A percentile compares a stretch with the other conserved stretches of the same genome.
Conservation (phyloP, 2,797 vertebrate species). For the Avahi laniger region DNA sequence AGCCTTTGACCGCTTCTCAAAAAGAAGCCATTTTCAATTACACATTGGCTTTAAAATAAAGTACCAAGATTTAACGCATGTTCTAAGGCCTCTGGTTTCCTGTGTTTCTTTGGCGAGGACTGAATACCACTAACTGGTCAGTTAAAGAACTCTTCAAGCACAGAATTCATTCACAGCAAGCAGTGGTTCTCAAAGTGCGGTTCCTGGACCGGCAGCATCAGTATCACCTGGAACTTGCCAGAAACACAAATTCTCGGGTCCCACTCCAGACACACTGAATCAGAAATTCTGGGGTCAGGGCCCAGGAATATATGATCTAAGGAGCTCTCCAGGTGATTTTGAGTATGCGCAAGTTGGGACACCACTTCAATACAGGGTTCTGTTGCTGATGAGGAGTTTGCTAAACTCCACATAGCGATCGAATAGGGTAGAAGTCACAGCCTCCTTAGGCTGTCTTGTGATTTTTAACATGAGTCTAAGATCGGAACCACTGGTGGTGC, state of each 20-base stretch:
- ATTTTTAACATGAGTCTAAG: neutral
- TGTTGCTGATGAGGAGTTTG: neutral
- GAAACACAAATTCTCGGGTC: neutral
- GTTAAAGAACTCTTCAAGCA: no score
- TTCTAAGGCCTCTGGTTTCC: neutral
- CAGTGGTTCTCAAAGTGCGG: neutral
- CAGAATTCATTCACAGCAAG: neutral
- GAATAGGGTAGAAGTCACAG: neutral
- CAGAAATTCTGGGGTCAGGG: neutral
- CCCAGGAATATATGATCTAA: neutral
- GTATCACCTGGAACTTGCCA: neutral
- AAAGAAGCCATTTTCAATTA: constrained; percentile 36
- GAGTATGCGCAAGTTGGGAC: neutral
- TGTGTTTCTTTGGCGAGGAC: neutral
- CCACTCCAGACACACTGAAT: neutral
- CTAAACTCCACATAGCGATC: neutral
- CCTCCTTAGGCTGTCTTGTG: neutral
- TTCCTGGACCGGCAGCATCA: neutral
- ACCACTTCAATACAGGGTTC: neutral
- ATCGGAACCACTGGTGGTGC: neutral
- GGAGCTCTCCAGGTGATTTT: neutral
- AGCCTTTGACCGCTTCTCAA: neutral
- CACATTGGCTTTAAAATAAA: neutral
- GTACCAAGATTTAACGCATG: neutral
- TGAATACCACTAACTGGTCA: neutral